Conservation (phyloP, 2,888 invertebrate species). For the Monopis laevigella region DNA sequence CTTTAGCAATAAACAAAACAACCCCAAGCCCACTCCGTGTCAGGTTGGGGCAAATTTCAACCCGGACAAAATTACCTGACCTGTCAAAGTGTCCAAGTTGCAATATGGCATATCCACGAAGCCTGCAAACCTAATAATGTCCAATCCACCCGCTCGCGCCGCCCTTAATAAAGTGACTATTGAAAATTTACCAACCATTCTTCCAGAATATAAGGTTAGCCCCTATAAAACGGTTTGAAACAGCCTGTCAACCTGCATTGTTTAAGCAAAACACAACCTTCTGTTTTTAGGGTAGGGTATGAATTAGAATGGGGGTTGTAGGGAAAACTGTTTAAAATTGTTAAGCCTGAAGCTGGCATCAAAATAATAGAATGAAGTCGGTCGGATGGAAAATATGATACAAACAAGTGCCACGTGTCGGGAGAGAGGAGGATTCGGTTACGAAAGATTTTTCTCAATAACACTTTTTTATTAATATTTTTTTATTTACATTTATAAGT, state of each 20-base stretch:
- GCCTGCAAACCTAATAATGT: slow-evolving; percentile 63
- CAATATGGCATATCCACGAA: slow-evolving; percentile 33
- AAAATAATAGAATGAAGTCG: slow-evolving; percentile 44
- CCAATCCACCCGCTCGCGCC: slow-evolving; percentile 53
- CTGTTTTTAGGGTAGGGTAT: not conserved
- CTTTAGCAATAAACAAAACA: no score
- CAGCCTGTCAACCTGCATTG: not conserved
- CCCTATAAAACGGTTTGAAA: slow-evolving; percentile 36
- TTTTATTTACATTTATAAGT: no score
- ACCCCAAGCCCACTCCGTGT: no score
- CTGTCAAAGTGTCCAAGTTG: slow-evolving; percentile 4
- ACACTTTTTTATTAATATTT: no score
- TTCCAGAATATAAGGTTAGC: slow-evolving; percentile 62
- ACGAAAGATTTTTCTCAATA: no score
- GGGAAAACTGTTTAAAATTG: slow-evolving; percentile 6
- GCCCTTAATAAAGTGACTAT: slow-evolving; percentile 65
- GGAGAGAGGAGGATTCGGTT: no score
- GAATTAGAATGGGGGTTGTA: not conserved
- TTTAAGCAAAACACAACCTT: not conserved
- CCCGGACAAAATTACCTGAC: slow-evolving; percentile 1
- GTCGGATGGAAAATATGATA: slow-evolving; percentile 45
- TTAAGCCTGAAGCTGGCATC: slow-evolving; percentile 25
- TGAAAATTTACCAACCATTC: slow-evolving; percentile 69
- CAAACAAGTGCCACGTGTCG: slow-evolving; percentile 32
- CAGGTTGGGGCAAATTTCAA: no score